Evolutionary conservation across 2,113 vertebrate genomes (phyloP).

Genomic region (Coregonus clupeaformis): DNA sequence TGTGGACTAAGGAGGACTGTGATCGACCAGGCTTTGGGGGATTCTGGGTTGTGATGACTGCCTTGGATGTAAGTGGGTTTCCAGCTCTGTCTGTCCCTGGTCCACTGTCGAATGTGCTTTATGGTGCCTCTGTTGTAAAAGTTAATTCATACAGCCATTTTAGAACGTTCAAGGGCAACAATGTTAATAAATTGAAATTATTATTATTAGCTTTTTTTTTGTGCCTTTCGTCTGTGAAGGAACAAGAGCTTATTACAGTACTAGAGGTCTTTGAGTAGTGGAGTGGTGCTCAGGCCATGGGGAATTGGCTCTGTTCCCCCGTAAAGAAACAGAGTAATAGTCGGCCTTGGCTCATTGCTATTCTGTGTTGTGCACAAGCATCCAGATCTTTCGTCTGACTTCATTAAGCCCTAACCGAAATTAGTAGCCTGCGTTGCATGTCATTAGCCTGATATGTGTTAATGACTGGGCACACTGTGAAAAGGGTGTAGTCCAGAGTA

Average conservation of each 20-base stretch:
- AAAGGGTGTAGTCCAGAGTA: slow-evolving; percentile 37
- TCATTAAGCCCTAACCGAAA: slow-evolving; percentile 73
- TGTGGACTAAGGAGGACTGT: not conserved
- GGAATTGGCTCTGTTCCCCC: too few relatives aligned
- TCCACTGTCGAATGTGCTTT: too few relatives aligned
- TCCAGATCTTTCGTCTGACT: slow-evolving; percentile 51
- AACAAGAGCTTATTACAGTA: too few relatives aligned
- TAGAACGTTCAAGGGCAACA: too few relatives aligned
- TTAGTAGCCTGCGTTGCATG: slow-evolving; percentile 71
- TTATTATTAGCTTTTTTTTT: too few relatives aligned
- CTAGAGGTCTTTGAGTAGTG: too few relatives aligned
- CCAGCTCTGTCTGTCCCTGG: not conserved
- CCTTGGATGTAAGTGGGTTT: not conserved
- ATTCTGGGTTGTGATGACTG: not conserved
- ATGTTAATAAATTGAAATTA: too few relatives aligned
- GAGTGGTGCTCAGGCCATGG: not conserved
- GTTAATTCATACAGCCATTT: too few relatives aligned
- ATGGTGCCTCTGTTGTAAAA: too few relatives aligned
- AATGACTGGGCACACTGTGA: slow-evolving; percentile 63
- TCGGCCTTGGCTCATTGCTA: slow-evolving; percentile 26
- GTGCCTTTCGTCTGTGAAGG: too few relatives aligned
- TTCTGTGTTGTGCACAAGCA: slow-evolving; percentile 47
- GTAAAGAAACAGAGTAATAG: not conserved
- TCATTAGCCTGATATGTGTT: slow-evolving; percentile 71
- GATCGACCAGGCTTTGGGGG: not conserved